Evolutionary conservation across 2,113 vertebrate genomes (phyloP).

Genomic region (Ameiurus melas): DNA sequence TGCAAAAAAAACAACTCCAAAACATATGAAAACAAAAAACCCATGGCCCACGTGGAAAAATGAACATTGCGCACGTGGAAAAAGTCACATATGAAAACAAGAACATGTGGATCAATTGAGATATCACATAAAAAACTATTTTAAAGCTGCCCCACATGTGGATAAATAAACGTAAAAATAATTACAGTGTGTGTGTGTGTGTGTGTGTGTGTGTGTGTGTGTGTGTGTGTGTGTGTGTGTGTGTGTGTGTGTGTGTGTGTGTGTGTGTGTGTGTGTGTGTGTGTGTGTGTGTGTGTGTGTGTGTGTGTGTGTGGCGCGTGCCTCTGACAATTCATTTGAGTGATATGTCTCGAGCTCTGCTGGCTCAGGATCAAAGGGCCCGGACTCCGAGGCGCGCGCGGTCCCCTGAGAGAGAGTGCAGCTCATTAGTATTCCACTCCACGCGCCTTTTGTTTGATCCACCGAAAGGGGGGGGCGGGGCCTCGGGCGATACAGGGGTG

Average conservation of each 20-base stretch:
- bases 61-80: not conserved
- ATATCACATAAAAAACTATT: not conserved
- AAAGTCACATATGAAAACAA: not conserved
- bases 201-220: not conserved
- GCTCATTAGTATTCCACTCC: conserved; percentile 77
- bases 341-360: conserved; percentile 25
- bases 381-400: conserved; percentile 40
- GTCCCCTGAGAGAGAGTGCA: conserved; percentile 43
- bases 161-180: not conserved
- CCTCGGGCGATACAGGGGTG: conserved; percentile 36
- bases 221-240: not conserved
- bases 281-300: too few relatives aligned
- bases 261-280: not conserved
- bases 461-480: not conserved
- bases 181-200: not conserved
- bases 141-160: not conserved
- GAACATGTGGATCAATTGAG: not conserved
- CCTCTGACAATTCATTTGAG: conserved; percentile 52
- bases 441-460: conserved; percentile 73
- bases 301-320: too few relatives aligned
- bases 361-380: conserved; percentile 34
- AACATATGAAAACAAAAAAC: not conserved
- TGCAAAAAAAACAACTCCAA: too few relatives aligned
- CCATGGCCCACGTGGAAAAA: not conserved
- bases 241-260: not conserved